phyloP scores from a whole-genome alignment of 2,888 invertebrate genomes.

The Drosophila melanocephala region DNA sequence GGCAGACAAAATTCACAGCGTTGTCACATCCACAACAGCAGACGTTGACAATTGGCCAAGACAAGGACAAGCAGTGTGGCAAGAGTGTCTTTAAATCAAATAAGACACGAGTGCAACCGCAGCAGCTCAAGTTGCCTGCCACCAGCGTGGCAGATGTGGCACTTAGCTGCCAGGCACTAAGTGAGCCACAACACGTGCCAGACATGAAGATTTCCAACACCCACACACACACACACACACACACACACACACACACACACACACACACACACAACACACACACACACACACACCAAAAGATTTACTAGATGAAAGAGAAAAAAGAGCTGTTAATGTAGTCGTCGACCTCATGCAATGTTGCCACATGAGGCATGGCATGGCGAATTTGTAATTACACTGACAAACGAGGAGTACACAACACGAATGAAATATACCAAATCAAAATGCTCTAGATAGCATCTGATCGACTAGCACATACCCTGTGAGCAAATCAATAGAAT shows the following conservation, averaged over 20 bases:
- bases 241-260: slow-evolving; percentile 12
- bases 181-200: slow-evolving; percentile 63
- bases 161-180: slow-evolving; percentile 59
- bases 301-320: slow-evolving; percentile 5
- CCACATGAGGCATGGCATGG: slow-evolving; percentile 40
- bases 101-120: slow-evolving; percentile 24
- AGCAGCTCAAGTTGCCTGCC: slow-evolving; percentile 26
- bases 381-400: slow-evolving; percentile 49
- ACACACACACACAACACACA: background rate
- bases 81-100: slow-evolving; percentile 31
- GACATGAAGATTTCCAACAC: slow-evolving; percentile 49
- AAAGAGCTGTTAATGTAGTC: slow-evolving; percentile 64
- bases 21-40: slow-evolving; percentile 8
- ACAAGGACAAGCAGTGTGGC: slow-evolving; percentile 17
- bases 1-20: slow-evolving; percentile 11
- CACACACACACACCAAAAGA: slow-evolving; percentile 4
- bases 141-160: slow-evolving; percentile 22
- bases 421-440: slow-evolving; percentile 30
- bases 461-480: slow-evolving; percentile 3
- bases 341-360: slow-evolving; percentile 66
- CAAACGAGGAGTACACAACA: slow-evolving; percentile 21
- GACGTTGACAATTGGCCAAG: slow-evolving; percentile 44
- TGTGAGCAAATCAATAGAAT: background rate
- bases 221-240: slow-evolving; percentile 11
- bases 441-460: background rate